phyloP scores from a whole-genome alignment of 2,113 vertebrate species.

The Enhydra lutris region DNA sequence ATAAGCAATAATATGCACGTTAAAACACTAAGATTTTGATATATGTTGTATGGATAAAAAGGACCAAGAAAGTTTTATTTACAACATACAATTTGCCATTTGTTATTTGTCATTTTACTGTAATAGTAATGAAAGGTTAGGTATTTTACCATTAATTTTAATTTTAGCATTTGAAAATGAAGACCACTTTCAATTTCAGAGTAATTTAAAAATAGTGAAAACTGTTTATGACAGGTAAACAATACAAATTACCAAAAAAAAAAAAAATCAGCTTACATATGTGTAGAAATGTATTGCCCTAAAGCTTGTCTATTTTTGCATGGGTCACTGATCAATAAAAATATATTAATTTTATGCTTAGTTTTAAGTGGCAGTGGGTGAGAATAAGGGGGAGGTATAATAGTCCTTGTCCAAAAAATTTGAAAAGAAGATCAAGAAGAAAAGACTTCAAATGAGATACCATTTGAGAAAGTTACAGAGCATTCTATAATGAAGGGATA shows the following conservation, averaged over 20 bases:
- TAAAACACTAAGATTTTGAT: background rate
- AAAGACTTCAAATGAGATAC: background rate
- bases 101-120: background rate
- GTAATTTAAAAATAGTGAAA: background rate
- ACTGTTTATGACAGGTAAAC: background rate
- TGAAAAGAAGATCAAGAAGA: background rate
- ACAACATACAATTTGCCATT: background rate
- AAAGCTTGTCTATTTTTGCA: background rate
- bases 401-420: background rate
- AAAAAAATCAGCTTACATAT: background rate
- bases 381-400: background rate
- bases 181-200: background rate
- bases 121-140: background rate
- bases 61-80: background rate
- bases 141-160: constrained; percentile 31
- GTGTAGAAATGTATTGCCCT: background rate
- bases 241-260: background rate
- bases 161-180: background rate
- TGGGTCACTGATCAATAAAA: background rate
- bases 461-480: background rate
- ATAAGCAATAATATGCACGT: background rate
- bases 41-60: background rate
- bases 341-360: background rate
- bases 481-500: background rate
- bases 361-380: background rate